Evolutionary conservation across 2,113 vertebrate species (phyloP).

Genomic region (Hystrix brachyura): DNA sequence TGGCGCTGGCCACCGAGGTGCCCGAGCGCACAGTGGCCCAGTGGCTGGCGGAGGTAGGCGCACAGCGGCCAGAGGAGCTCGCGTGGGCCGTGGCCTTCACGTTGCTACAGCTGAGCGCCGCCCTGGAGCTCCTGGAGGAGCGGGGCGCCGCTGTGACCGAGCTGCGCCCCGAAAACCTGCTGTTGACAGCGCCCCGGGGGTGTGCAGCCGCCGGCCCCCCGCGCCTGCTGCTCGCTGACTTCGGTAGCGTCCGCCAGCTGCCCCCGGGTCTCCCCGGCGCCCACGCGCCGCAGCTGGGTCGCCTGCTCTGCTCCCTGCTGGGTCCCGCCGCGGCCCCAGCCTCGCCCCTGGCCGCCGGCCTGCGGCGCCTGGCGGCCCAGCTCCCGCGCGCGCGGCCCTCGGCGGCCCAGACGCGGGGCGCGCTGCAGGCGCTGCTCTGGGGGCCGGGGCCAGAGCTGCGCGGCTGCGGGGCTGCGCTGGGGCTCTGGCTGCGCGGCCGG

Average conservation of each 20-base stretch:
- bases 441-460: constrained; percentile 87
- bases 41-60: constrained; percentile 83
- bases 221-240: constrained; percentile 87
- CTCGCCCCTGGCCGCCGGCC: background rate
- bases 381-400: constrained; percentile 83
- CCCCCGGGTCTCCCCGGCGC: background rate
- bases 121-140: constrained; percentile 86
- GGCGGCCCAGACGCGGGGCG: constrained; percentile 75
- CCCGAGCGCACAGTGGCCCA: constrained; percentile 88
- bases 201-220: constrained; percentile 74
- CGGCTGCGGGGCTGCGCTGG: constrained; percentile 67
- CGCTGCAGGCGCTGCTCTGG: constrained; percentile 92
- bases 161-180: constrained; percentile 86
- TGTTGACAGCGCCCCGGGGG: constrained; percentile 77
- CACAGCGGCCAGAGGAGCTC: constrained; percentile 77
- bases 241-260: constrained; percentile 43
- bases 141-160: constrained; percentile 67
- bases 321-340: background rate
- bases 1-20: constrained; percentile 80
- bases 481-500: constrained; percentile 63
- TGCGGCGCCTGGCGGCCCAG: constrained; percentile 72
- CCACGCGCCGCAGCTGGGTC: constrained; percentile 85
- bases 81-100: constrained; percentile 88
- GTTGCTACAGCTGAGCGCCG: constrained; percentile 90
- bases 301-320: constrained; percentile 87